These are phyloP conservation scores for Hypolimnas misippus DNA, from an alignment of 2,888 invertebrate species.

Conservation along the genomic window DNA sequence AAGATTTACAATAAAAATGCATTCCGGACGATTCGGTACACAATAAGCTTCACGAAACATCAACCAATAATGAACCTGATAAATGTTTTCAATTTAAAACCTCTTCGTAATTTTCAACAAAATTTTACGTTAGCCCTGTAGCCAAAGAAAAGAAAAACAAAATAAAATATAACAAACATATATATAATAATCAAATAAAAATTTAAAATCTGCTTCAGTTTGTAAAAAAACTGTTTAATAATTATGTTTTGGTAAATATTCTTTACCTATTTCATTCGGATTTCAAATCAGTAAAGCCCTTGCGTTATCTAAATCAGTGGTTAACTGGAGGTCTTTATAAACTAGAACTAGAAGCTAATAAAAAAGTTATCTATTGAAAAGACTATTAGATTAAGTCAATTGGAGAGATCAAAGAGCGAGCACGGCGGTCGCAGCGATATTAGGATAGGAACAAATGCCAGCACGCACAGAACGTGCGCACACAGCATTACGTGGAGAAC, in stretches of 20 bases:
- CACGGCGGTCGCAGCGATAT: constrained; percentile 31
- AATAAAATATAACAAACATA: background rate
- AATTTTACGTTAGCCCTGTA: background rate
- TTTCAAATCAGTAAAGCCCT: no score
- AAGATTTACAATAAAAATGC: constrained; percentile 74
- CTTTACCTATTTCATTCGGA: no score
- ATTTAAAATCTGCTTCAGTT: no score
- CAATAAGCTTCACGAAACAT: background rate
- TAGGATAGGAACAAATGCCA: constrained; percentile 32
- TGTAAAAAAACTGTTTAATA: background rate
- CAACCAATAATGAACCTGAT: background rate
- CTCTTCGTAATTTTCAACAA: background rate
- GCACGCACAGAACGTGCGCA: constrained; percentile 35
- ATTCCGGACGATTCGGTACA: constrained; percentile 51
- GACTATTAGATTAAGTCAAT: constrained; percentile 72
- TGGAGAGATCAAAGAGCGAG: constrained; percentile 57
- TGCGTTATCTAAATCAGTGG: constrained; percentile 26
- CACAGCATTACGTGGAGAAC: constrained; percentile 32
- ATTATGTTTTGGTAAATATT: no score
- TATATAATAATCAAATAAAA: no score
- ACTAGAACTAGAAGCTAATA: constrained; percentile 45
- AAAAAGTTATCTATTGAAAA: constrained; percentile 61
- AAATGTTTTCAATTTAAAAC: constrained; percentile 5
- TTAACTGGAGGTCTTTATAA: constrained; percentile 22
- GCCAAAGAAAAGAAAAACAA: background rate